Base-by-base conservation (phyloP, 2,113 vertebrate genomes). In the Dipodomys spectabilis region DNA sequence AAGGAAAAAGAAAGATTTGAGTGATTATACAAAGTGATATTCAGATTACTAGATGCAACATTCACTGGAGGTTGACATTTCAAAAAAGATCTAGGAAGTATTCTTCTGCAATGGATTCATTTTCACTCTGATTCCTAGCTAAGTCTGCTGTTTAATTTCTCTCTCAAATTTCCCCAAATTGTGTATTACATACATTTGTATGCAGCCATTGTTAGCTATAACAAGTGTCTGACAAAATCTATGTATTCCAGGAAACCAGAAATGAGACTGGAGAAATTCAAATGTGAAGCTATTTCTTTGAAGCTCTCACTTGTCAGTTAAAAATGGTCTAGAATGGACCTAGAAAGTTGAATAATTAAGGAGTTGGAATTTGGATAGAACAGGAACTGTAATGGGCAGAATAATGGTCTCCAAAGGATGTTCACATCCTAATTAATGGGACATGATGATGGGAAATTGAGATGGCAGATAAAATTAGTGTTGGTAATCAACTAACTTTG, bases 21-120 rank as follows among this genome's bases (percentile, higher is more conserved):
- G 60, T 71, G 22, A 72, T 82, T 87, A 95, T n/a, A 87, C 89
- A 94, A 35, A 69, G 65, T 49, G 32, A 39, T 16, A 72, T 85
- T 81, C 20, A 57, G 20, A 88, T 64, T 72, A 23, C 60, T 20
- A 68, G 44, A 65, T 86, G 19, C 7, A 57, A 23, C 28, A 67
- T 62, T 90, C 68, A 39, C 30, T 39, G 32, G 64, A 28, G 49
- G 39, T 67, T 80, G 62, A 80, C 53, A 13, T 75, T 90, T 92
- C 22, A 71, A 82, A 86, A 94, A 57, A 57, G 53, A 79, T 35
- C 35, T 15, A 64, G 16, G 4, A 45, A 68, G 30, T 35, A 0
- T 44, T 35, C 7, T 62, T 80, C 35, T 44, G 18, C 19, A 73
- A 27, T 92, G 27, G 12, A 82, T 68, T 53, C 30, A 25, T 27